These are phyloP conservation scores for Microchirus variegatus DNA, from an alignment of 2,797 vertebrate species.

Conservation along the genomic window DNA sequence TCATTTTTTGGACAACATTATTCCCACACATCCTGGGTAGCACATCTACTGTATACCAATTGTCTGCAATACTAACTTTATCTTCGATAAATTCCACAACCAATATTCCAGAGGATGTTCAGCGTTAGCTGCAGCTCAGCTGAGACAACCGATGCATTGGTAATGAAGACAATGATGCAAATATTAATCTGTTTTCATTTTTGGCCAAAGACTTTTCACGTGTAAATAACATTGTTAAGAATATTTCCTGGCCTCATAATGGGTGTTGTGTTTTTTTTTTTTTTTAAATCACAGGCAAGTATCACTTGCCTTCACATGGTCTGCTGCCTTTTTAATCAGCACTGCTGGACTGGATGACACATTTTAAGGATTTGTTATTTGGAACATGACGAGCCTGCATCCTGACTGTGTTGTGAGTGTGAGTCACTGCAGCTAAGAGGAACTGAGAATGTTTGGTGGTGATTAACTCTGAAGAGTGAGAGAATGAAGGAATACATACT, in stretches of 20 bases:
- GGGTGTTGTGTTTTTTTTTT: conserved; percentile 5
- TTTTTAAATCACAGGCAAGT: conserved; percentile 20
- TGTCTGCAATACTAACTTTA: background rate
- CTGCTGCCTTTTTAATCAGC: conserved; percentile 29
- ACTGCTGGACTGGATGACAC: conserved; percentile 19
- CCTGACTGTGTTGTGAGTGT: conserved; percentile 20
- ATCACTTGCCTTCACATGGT: conserved; percentile 9
- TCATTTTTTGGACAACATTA: background rate
- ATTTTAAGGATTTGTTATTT: conserved; percentile 16
- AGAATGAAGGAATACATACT: conserved; percentile 86
- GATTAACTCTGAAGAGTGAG: conserved; percentile 1
- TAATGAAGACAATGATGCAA: no score
- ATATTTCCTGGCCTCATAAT: conserved; percentile 15
- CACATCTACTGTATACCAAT: background rate
- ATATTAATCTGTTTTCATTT: no score
- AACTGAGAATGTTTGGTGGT: conserved; percentile 19
- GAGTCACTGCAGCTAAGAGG: conserved; percentile 33
- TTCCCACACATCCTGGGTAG: background rate
- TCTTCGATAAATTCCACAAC: conserved; percentile 10
- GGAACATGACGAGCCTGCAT: conserved; percentile 3
- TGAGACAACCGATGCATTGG: no score
- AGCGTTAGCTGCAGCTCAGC: no score
- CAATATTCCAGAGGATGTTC: conserved; percentile 3
- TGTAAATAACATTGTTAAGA: conserved; percentile 31
- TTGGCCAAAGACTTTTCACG: no score